A percentile compares a stretch with the other conserved stretches of the same genome.
Evolutionary conservation across 2,113 vertebrate genomes (phyloP).

Genomic region (Clarias batrachus): DNA sequence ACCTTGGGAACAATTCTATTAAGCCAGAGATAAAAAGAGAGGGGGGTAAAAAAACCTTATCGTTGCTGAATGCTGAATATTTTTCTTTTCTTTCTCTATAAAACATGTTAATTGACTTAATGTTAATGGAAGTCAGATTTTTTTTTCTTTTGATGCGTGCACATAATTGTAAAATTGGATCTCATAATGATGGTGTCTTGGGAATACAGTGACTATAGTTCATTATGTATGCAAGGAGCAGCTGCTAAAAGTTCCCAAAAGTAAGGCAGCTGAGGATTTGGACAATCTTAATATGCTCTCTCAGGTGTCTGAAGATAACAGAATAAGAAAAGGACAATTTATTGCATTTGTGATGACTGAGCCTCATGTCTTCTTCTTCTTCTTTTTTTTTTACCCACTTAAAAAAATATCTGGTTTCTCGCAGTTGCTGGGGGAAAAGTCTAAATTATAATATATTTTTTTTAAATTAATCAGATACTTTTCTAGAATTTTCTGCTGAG

Average conservation of each 20-base stretch:
- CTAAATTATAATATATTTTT: background rate
- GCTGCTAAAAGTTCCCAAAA: background rate
- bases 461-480: no score
- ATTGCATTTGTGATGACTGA: background rate
- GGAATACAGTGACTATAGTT: constrained; percentile 6
- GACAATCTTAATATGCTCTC: background rate
- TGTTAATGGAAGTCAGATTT: constrained; percentile 22
- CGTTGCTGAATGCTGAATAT: constrained; percentile 28
- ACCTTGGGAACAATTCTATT: constrained; percentile 27
- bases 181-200: constrained; percentile 36
- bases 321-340: background rate
- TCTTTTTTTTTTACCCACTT: background rate
- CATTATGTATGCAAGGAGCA: background rate
- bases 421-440: background rate
- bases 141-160: background rate
- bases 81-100: constrained; percentile 17
- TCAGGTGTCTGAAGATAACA: background rate
- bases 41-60: constrained; percentile 27
- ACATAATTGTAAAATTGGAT: constrained; percentile 21
- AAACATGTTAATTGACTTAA: constrained; percentile 30
- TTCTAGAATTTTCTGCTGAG: background rate
- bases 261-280: background rate
- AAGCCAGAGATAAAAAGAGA: background rate
- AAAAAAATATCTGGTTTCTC: background rate
- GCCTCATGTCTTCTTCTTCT: background rate